Conservation (phyloP, 2,113 vertebrate species). For the Nesogale talazaci region DNA sequence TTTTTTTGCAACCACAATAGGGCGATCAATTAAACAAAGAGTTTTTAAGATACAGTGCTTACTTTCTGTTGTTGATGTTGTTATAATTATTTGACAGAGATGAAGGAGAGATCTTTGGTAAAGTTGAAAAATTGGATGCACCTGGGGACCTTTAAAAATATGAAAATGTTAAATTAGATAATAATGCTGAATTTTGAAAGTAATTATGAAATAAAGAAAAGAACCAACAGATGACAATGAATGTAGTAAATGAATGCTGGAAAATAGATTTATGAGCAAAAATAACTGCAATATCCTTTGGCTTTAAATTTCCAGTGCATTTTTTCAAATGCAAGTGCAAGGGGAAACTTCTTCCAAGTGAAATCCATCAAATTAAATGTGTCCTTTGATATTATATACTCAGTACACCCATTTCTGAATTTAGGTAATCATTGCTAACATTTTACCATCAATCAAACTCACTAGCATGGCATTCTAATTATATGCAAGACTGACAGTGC, state of each 20-base stretch:
- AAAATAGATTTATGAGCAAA: slow-evolving; percentile 81
- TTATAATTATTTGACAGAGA: slow-evolving; percentile 99
- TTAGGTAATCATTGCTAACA: slow-evolving; percentile 53
- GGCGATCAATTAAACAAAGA: slow-evolving; percentile 83
- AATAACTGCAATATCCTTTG: slow-evolving; percentile 54
- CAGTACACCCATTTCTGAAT: slow-evolving; percentile 12
- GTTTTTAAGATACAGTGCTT: slow-evolving; percentile 90
- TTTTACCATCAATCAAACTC: slow-evolving; percentile 41
- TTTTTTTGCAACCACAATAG: slow-evolving; percentile 73
- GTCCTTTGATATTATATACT: slow-evolving; percentile 52
- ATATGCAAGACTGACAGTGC: slow-evolving; percentile 9
- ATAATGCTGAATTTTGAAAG: slow-evolving; percentile 86
- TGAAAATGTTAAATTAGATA: slow-evolving; percentile 92
- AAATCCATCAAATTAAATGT: slow-evolving; percentile 40
- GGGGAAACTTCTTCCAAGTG: slow-evolving; percentile 56
- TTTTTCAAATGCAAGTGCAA: slow-evolving; percentile 49
- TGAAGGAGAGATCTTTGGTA: slow-evolving; percentile 99
- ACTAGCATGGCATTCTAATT: not conserved
- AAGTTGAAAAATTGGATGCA: slow-evolving; percentile 99
- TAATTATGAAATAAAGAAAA: slow-evolving; percentile 85
- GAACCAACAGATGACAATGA: slow-evolving; percentile 84
- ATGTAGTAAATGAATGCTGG: slow-evolving; percentile 82
- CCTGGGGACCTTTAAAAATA: slow-evolving; percentile 99
- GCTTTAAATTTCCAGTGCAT: slow-evolving; percentile 62
- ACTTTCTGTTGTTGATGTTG: slow-evolving; percentile 99